Conservation (phyloP, 2,888 invertebrate genomes). For the Auanema sp. region DNA sequence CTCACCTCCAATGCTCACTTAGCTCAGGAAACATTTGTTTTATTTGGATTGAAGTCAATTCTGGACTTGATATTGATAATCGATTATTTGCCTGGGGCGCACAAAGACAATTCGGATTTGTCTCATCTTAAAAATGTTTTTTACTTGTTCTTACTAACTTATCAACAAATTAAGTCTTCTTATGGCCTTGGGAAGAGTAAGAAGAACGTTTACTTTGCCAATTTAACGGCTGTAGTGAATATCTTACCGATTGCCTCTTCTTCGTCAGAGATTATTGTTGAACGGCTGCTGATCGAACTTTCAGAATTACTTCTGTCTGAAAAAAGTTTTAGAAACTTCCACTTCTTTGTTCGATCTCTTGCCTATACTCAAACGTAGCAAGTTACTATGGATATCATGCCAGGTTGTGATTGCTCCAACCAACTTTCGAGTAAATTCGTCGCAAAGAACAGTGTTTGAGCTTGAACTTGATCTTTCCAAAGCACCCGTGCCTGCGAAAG, state of each 20-base stretch:
- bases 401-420: slow-evolving; percentile 62
- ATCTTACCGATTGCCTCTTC: slow-evolving; percentile 4
- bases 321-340: neutral
- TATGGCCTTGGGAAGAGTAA: neutral
- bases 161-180: neutral
- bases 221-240: neutral
- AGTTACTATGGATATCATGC: slow-evolving; percentile 62
- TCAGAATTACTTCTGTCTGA: slow-evolving; percentile 16
- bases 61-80: slow-evolving; percentile 60
- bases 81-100: slow-evolving; percentile 15
- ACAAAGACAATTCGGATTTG: too few relatives aligned
- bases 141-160: neutral
- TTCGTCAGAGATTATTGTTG: slow-evolving; percentile 8
- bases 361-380: slow-evolving; percentile 55
- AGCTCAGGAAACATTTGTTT: slow-evolving; percentile 59
- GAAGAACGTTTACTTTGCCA: neutral
- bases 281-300: slow-evolving; percentile 5
- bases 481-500: too few relatives aligned
- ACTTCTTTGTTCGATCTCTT: neutral
- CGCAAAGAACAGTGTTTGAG: slow-evolving; percentile 24
- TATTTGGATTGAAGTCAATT: slow-evolving; percentile 53
- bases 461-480: slow-evolving; percentile 4
- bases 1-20: slow-evolving; percentile 61
- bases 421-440: slow-evolving; percentile 44
- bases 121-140: neutral